phyloP scores from a whole-genome alignment of 2,888 invertebrate species.

The Geotrupes spiniger region DNA sequence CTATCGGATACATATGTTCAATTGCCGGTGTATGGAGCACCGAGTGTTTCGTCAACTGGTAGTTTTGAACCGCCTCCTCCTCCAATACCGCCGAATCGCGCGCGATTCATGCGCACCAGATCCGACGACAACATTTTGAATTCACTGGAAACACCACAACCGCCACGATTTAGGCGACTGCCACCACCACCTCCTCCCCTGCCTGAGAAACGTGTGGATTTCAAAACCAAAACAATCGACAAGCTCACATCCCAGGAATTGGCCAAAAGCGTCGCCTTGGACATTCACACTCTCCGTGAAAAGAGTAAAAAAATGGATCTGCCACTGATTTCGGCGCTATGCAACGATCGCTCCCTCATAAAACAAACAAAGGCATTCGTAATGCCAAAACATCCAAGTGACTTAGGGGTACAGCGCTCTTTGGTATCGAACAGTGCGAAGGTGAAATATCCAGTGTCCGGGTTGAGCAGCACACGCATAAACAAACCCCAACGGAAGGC shows the following conservation, averaged over 20 bases:
- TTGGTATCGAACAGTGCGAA: slow-evolving; percentile 47
- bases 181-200: slow-evolving; percentile 55
- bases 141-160: slow-evolving; percentile 59
- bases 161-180: slow-evolving; percentile 55
- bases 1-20: slow-evolving; percentile 73
- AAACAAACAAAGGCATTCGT: slow-evolving; percentile 87
- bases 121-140: slow-evolving; percentile 82
- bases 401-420: slow-evolving; percentile 12
- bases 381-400: slow-evolving; percentile 64
- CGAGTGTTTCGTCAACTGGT: slow-evolving; percentile 64
- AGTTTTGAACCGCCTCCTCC: slow-evolving; percentile 62
- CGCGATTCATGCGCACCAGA: slow-evolving; percentile 66
- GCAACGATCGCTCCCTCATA: slow-evolving; percentile 85
- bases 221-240: slow-evolving; percentile 7
- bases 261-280: slow-evolving; percentile 51
- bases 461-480: slow-evolving; percentile 59
- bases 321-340: slow-evolving; percentile 88
- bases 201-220: slow-evolving; percentile 35
- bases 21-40: slow-evolving; percentile 66
- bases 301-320: slow-evolving; percentile 87
- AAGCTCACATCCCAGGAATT: slow-evolving; percentile 8
- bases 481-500: slow-evolving; percentile 59
- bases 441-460: slow-evolving; percentile 66
- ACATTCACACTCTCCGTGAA: slow-evolving; percentile 80
- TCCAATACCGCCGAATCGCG: slow-evolving; percentile 60